Evolutionary conservation across 2,888 invertebrate species (phyloP).

Genomic region (Pseudolycoriella hygida): DNA sequence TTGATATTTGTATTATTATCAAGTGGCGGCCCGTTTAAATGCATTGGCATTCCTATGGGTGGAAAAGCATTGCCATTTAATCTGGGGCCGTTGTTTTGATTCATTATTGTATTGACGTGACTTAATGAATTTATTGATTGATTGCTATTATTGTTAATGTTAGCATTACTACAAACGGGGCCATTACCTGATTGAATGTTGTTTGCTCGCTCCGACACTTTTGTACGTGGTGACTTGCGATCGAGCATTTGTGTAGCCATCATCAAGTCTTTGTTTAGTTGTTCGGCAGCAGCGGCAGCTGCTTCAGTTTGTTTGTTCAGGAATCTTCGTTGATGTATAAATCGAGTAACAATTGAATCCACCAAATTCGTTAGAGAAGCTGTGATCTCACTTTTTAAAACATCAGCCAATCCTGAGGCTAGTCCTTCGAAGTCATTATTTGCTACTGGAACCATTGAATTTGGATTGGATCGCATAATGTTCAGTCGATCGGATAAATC

Average conservation of each 20-base stretch:
- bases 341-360: constrained; percentile 73
- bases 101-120: constrained; percentile 10
- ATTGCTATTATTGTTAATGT: constrained; percentile 11
- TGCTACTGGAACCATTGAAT: constrained; percentile 46
- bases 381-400: constrained; percentile 77
- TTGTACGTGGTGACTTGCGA: constrained; percentile 58
- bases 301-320: constrained; percentile 62
- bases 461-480: constrained; percentile 51
- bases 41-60: constrained; percentile 34
- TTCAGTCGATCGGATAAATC: constrained; percentile 63
- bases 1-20: constrained; percentile 21
- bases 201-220: constrained; percentile 23
- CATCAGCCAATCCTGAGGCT: constrained; percentile 79
- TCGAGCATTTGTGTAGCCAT: constrained; percentile 68
- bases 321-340: constrained; percentile 62
- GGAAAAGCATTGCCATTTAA: constrained; percentile 37
- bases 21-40: constrained; percentile 21
- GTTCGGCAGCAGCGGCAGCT: constrained; percentile 63
- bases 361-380: constrained; percentile 68
- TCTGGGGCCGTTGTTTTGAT: constrained; percentile 34
- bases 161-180: constrained; percentile 25
- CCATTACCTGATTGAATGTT: constrained; percentile 21
- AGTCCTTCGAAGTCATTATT: constrained; percentile 73
- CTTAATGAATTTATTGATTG: background rate
- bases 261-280: constrained; percentile 67